Conservation (phyloP, 2,888 invertebrate genomes). For the Ichneumoninae sp. region DNA sequence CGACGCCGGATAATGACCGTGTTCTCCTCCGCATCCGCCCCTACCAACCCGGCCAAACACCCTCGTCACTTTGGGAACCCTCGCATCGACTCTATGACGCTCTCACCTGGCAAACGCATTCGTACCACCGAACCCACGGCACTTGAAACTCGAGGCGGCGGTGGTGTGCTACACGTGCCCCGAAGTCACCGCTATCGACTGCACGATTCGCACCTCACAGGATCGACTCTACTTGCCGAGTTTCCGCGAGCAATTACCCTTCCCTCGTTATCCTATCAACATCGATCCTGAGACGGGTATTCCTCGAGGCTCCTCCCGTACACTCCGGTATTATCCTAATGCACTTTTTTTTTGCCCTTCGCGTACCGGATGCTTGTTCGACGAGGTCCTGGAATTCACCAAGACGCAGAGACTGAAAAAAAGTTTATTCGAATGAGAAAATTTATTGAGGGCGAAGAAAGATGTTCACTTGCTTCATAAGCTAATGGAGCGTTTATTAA, state of each 20-base stretch:
- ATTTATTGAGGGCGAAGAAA: no score
- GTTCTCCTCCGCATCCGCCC: not conserved
- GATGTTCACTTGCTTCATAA: no score
- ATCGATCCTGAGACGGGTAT: constrained; percentile 30
- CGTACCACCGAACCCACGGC: constrained; percentile 10
- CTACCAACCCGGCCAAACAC: not conserved
- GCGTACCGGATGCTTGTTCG: no score
- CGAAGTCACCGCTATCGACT: constrained; percentile 34
- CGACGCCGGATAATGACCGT: constrained; percentile 17
- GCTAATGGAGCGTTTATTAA: no score
- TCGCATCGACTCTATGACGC: not conserved
- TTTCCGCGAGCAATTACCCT: constrained; percentile 46
- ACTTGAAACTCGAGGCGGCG: not conserved
- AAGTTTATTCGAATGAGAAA: no score
- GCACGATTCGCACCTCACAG: not conserved
- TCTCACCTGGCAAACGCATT: constrained; percentile 33
- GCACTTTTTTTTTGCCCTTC: not conserved
- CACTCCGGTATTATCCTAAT: constrained; percentile 14
- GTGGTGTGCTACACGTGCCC: not conserved
- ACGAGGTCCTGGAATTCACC: no score
- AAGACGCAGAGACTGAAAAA: no score
- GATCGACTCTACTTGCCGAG: constrained; percentile 9
- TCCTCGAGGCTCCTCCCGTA: constrained; percentile 11
- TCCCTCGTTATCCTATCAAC: constrained; percentile 40
- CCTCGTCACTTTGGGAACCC: not conserved